phyloP scores from a whole-genome alignment of 2,113 vertebrate species.

The Pterocles orientalis region DNA sequence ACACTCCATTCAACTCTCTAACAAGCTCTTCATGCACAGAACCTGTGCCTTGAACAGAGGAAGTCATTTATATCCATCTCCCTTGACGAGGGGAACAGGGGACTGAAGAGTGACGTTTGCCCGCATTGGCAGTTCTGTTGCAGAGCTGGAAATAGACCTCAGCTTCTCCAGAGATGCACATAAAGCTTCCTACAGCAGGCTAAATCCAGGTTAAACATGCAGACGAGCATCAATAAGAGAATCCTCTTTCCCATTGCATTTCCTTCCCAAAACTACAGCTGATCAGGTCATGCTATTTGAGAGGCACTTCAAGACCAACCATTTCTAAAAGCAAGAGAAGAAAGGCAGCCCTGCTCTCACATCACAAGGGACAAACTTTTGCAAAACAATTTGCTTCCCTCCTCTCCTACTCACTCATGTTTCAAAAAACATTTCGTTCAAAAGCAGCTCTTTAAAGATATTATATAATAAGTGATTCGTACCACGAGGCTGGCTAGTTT shows the following conservation, averaged over 20 bases:
- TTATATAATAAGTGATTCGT: neutral
- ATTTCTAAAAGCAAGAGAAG: neutral
- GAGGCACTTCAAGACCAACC: neutral
- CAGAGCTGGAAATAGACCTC: constrained; percentile 11
- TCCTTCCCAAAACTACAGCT: neutral
- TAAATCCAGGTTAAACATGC: neutral
- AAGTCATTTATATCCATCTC: neutral
- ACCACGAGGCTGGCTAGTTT: constrained; percentile 17
- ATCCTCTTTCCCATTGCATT: neutral
- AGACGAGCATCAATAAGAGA: neutral
- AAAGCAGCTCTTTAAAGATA: constrained; percentile 19
- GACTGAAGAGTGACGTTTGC: neutral
- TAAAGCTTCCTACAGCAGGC: neutral
- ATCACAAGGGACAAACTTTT: constrained; percentile 31
- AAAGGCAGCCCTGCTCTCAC: neutral
- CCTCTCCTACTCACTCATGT: neutral
- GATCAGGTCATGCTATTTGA: neutral
- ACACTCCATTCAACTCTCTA: neutral
- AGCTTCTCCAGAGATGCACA: neutral
- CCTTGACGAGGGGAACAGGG: neutral
- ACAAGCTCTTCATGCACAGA: neutral
- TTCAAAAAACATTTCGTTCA: neutral
- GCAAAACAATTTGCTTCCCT: neutral
- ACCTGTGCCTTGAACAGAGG: neutral
- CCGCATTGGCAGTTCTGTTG: neutral